Conservation (phyloP, 2,113 vertebrate species). For the Suricata suricatta region DNA sequence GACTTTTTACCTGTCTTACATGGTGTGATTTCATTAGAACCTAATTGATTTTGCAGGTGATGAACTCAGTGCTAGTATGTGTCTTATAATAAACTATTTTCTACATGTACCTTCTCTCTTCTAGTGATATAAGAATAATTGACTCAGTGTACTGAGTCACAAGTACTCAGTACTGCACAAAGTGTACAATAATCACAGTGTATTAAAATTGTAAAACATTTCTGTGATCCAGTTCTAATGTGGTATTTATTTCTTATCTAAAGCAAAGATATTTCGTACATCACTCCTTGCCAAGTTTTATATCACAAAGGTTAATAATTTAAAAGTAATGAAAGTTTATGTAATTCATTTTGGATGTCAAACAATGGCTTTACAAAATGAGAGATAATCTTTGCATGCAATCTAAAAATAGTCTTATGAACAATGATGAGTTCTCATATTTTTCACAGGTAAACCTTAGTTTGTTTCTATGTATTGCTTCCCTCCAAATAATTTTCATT, state of each 20-base stretch:
- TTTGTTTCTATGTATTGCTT: not conserved
- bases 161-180: no score
- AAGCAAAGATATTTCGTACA: constrained; percentile 18
- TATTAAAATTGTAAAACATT: not conserved
- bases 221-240: not conserved
- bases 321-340: constrained; percentile 19
- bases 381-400: not conserved
- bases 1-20: constrained; percentile 46
- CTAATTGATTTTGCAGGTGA: constrained; percentile 70
- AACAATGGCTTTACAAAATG: not conserved
- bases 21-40: constrained; percentile 59
- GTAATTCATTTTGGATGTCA: not conserved
- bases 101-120: not conserved
- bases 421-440: not conserved
- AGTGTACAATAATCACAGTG: not conserved
- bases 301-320: constrained; percentile 52
- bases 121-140: not conserved
- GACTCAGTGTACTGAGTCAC: not conserved
- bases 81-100: constrained; percentile 20
- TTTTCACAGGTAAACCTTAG: not conserved
- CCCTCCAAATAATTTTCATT: not conserved
- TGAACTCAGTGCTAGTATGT: not conserved
- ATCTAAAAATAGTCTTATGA: not conserved
- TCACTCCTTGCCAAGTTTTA: not conserved
- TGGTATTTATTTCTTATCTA: constrained; percentile 1